A percentile compares a stretch with the other conserved stretches of the same genome.
phyloP scores from a whole-genome alignment of 92 coral and sea anemone species.

The Hydrozoanthus gracilis region DNA sequence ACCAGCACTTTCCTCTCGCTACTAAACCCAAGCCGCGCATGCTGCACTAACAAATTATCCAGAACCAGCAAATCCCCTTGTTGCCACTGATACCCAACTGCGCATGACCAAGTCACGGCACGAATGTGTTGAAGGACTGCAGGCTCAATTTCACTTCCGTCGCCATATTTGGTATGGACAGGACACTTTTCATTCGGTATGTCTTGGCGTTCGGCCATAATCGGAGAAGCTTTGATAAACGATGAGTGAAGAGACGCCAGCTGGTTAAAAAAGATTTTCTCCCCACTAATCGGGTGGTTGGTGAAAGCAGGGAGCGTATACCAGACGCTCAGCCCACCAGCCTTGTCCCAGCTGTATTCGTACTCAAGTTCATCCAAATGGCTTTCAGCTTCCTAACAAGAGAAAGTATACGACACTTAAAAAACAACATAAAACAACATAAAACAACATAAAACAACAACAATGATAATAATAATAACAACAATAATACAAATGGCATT shows the following conservation, averaged over 20 bases:
- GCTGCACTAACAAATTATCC: constrained; percentile 65
- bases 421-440: too few species aligned
- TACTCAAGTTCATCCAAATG: constrained; percentile 44
- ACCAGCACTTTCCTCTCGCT: constrained; percentile 65
- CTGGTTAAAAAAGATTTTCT: constrained; percentile 68
- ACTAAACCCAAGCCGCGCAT: constrained; percentile 60
- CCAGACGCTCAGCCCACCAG: constrained; percentile 57
- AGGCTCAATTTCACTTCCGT: constrained; percentile 63
- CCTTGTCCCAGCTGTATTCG: constrained; percentile 60
- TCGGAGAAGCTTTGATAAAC: constrained; percentile 46
- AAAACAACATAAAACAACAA: too few species aligned
- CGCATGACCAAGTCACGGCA: constrained; percentile 57
- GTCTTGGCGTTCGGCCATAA: constrained; percentile 2
- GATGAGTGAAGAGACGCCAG: constrained; percentile 36
- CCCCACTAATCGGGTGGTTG: constrained; percentile 63
- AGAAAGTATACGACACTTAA: background rate
- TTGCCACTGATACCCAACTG: constrained; percentile 70
- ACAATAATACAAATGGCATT: too few species aligned
- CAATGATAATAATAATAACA: too few species aligned
- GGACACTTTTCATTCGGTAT: constrained; percentile 47
- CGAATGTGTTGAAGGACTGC: constrained; percentile 73
- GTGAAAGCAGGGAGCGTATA: constrained; percentile 46
- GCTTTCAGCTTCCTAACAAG: constrained; percentile 58
- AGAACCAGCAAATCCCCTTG: constrained; percentile 56
- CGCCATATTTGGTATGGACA: constrained; percentile 61